These are phyloP conservation scores for Gadus chalcogrammus DNA, from an alignment of 2,113 vertebrate species.

Conservation along the genomic window DNA sequence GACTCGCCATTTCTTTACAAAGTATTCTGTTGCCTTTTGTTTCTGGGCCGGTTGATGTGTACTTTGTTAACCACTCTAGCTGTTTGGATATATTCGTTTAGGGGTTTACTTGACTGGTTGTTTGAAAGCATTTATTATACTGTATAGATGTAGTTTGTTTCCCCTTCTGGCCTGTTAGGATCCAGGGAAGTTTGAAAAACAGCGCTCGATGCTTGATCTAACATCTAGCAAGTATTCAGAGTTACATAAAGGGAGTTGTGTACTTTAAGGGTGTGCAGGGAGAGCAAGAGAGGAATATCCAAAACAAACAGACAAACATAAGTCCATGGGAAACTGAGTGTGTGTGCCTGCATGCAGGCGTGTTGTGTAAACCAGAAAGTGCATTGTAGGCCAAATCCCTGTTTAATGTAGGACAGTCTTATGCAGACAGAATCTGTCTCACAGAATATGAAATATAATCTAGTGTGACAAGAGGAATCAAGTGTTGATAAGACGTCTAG, in stretches of 20 bases:
- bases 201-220: too few relatives aligned
- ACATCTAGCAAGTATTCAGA: too few relatives aligned
- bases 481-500: too few relatives aligned
- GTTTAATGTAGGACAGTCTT: background rate
- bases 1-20: constrained; percentile 26
- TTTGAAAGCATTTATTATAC: background rate
- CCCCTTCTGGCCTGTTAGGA: too few relatives aligned
- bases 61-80: background rate
- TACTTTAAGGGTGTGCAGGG: background rate
- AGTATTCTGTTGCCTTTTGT: background rate
- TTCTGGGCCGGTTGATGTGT: background rate
- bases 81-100: background rate
- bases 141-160: too few relatives aligned
- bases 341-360: background rate
- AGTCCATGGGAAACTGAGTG: background rate
- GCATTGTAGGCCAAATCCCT: too few relatives aligned
- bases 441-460: too few relatives aligned
- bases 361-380: background rate
- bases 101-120: background rate
- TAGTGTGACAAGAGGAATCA: too few relatives aligned
- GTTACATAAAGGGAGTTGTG: too few relatives aligned
- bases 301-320: too few relatives aligned
- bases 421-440: background rate
- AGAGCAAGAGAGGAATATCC: background rate
- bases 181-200: too few relatives aligned